phyloP scores from a whole-genome alignment of 2,113 vertebrate species.

The Amblyornis subalaris region DNA sequence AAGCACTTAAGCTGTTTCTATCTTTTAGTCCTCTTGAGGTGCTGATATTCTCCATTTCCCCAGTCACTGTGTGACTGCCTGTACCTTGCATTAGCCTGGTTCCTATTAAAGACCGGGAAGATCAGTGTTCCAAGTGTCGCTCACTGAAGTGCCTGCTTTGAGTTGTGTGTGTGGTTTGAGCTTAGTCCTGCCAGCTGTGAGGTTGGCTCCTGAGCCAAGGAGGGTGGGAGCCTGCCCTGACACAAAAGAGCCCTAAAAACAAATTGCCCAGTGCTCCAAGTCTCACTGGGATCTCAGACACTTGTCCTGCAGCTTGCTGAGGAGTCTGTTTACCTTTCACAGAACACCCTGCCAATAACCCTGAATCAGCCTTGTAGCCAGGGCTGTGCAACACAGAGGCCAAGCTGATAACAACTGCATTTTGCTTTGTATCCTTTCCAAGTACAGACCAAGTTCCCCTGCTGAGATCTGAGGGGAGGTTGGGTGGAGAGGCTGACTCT shows the following conservation, averaged over 20 bases:
- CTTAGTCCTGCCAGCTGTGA: not conserved
- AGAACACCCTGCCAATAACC: not conserved
- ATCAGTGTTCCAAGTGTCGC: not conserved
- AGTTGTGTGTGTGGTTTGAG: not conserved
- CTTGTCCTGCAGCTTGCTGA: not conserved
- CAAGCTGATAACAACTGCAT: not conserved
- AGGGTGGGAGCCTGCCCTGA: not conserved
- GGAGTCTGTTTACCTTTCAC: not conserved
- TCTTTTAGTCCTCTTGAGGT: not conserved
- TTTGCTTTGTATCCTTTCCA: not conserved
- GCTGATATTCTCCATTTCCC: not conserved
- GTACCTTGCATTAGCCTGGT: not conserved
- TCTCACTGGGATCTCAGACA: not conserved
- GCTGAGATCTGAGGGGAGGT: not conserved
- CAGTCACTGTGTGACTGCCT: not conserved
- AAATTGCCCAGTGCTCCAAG: not conserved
- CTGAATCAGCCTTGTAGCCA: not conserved
- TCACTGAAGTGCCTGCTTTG: not conserved
- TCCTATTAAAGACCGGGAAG: not conserved
- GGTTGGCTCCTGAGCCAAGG: not conserved
- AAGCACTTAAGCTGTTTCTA: not conserved
- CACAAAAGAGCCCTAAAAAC: not conserved
- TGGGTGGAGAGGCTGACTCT: fast-evolving
- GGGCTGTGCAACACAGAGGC: not conserved
- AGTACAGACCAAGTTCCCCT: not conserved